Evolutionary conservation across 2,113 vertebrate genomes (phyloP).

Genomic region (Pelmatolapia mariae): DNA sequence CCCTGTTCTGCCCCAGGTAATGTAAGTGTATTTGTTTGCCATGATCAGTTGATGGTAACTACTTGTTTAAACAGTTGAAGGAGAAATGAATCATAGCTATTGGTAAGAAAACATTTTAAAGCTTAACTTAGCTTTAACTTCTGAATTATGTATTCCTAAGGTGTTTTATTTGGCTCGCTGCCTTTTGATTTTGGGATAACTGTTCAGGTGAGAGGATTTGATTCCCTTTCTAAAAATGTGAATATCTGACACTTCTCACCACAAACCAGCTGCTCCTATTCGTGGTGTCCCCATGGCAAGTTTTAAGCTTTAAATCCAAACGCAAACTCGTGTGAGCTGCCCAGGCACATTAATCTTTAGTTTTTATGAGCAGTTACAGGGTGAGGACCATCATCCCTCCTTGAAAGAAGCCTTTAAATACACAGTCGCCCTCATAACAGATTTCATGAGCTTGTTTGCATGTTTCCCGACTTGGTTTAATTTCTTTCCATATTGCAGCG

Average conservation of each 20-base stretch:
- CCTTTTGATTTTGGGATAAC: background rate
- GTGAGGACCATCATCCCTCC: background rate
- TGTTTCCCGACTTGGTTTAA: background rate
- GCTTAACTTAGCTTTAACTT: no score
- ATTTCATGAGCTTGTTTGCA: background rate
- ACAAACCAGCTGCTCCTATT: background rate
- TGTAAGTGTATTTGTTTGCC: background rate
- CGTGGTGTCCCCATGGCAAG: background rate
- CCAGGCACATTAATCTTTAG: background rate
- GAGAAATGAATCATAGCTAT: background rate
- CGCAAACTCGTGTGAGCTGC: rapidly evolving
- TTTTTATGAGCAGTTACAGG: background rate
- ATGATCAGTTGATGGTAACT: background rate
- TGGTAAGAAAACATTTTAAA: background rate
- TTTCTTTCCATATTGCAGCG: background rate
- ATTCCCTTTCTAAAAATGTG: background rate
- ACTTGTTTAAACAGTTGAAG: background rate
- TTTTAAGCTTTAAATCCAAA: background rate
- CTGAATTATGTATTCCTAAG: background rate
- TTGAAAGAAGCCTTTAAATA: background rate
- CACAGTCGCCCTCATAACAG: background rate
- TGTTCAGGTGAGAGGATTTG: background rate
- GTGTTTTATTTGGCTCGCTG: rapidly evolving
- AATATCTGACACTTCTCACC: background rate
- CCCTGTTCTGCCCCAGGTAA: rapidly evolving